phyloP scores from a whole-genome alignment of 2,888 invertebrate species.

The Drosophila putrida region DNA sequence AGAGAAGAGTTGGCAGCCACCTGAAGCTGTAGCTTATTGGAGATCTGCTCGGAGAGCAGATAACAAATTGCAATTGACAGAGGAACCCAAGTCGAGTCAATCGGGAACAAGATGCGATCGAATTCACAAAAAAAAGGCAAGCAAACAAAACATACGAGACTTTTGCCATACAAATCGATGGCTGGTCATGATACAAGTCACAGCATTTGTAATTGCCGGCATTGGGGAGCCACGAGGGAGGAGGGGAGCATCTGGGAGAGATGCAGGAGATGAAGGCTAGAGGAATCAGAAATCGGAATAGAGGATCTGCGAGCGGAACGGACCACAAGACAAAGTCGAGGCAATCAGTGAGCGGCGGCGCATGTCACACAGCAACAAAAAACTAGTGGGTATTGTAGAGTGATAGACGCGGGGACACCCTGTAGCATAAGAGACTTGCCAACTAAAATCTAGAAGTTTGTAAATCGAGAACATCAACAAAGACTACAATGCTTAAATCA shows the following conservation, averaged over 20 bases:
- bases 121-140: slow-evolving; percentile 65
- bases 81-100: slow-evolving; percentile 67
- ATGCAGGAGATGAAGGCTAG: neutral
- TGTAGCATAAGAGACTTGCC: neutral
- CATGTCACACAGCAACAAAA: slow-evolving; percentile 66
- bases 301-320: slow-evolving; percentile 16
- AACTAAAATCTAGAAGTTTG: neutral
- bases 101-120: slow-evolving; percentile 81
- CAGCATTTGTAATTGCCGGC: slow-evolving; percentile 76
- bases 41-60: slow-evolving; percentile 47
- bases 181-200: slow-evolving; percentile 81
- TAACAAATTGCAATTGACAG: slow-evolving; percentile 85
- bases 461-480: too few species aligned
- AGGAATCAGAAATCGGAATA: slow-evolving; percentile 5
- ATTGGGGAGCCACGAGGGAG: slow-evolving; percentile 15
- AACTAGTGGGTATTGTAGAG: neutral
- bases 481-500: too few species aligned
- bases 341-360: slow-evolving; percentile 75
- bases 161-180: slow-evolving; percentile 79
- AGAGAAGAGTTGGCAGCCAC: slow-evolving; percentile 20
- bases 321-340: slow-evolving; percentile 46
- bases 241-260: neutral
- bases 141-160: slow-evolving; percentile 68
- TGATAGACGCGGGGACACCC: slow-evolving; percentile 16
- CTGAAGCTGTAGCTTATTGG: slow-evolving; percentile 36